A percentile compares a stretch with the other conserved stretches of the same genome.
Conservation (phyloP, 1,140 invertebrate genomes). For the Rhopalosiphum maidis region DNA sequence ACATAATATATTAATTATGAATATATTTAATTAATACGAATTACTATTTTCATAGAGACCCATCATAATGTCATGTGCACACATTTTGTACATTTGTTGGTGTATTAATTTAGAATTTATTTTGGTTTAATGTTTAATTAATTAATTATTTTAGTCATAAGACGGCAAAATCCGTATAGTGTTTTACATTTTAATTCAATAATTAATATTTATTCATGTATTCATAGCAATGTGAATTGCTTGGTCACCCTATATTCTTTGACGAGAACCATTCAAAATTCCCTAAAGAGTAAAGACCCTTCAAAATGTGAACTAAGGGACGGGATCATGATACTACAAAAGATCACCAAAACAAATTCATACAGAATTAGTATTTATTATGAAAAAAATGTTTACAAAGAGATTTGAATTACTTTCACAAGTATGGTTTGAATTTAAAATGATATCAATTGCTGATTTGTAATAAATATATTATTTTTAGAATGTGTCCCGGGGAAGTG, state of each 20-base stretch:
- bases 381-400: not conserved
- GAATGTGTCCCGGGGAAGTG: too few species aligned
- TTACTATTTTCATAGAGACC: not conserved
- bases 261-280: not conserved
- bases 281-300: conserved; percentile 3
- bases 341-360: not conserved
- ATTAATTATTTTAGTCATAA: not conserved
- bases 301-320: not conserved
- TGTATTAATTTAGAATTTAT: not conserved
- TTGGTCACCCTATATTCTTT: not conserved
- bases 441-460: too few species aligned
- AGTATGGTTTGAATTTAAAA: too few species aligned
- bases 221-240: not conserved
- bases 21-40: not conserved
- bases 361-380: not conserved
- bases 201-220: conserved; percentile 16
- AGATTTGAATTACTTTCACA: too few species aligned
- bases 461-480: too few species aligned
- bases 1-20: too few species aligned
- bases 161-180: not conserved
- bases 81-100: not conserved
- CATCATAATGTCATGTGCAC: not conserved
- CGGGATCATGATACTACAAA: not conserved
- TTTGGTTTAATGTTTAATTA: not conserved
- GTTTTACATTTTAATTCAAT: conserved; percentile 5